Evolutionary conservation across 2,797 vertebrate species (phyloP).

Genomic region (Setipinna tenuifilis): DNA sequence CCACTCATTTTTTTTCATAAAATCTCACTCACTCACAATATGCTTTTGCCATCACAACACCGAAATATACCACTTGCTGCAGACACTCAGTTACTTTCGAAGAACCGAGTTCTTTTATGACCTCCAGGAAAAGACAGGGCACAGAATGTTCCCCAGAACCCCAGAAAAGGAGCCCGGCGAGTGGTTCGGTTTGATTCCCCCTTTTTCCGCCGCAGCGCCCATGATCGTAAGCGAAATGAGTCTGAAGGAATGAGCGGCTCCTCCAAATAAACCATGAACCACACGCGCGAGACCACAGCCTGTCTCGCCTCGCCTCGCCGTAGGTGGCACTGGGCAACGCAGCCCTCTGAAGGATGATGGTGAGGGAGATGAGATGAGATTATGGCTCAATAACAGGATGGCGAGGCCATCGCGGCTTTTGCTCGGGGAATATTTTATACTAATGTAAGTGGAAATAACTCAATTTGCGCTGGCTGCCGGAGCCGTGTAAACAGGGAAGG

Average conservation of each 20-base stretch:
- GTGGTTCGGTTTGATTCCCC: not conserved
- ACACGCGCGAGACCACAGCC: not conserved
- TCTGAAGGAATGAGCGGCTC: not conserved
- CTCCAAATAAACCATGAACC: not conserved
- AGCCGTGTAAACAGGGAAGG: constrained; percentile 13
- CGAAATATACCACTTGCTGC: not conserved
- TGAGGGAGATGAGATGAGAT: not conserved
- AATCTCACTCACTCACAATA: not conserved
- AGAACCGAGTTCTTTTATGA: not conserved
- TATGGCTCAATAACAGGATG: constrained; percentile 17
- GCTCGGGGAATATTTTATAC: not conserved
- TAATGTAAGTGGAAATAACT: constrained; percentile 21
- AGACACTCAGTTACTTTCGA: not conserved
- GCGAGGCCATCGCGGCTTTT: not conserved
- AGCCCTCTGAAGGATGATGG: not conserved
- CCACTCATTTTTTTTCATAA: not conserved
- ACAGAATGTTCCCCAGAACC: not conserved
- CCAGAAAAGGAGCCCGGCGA: not conserved
- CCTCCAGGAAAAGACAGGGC: not conserved
- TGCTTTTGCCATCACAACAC: not conserved
- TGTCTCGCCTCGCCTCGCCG: not conserved
- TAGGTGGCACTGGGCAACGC: not conserved
- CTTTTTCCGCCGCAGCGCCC: not conserved
- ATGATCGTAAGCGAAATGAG: not conserved
- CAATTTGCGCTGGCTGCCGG: not conserved